Percentiles rank a stretch among this genome's conserved stretches.
These are phyloP conservation scores for Anastrepha obliqua DNA, from an alignment of 1,140 invertebrate species.

Conservation along the genomic window DNA sequence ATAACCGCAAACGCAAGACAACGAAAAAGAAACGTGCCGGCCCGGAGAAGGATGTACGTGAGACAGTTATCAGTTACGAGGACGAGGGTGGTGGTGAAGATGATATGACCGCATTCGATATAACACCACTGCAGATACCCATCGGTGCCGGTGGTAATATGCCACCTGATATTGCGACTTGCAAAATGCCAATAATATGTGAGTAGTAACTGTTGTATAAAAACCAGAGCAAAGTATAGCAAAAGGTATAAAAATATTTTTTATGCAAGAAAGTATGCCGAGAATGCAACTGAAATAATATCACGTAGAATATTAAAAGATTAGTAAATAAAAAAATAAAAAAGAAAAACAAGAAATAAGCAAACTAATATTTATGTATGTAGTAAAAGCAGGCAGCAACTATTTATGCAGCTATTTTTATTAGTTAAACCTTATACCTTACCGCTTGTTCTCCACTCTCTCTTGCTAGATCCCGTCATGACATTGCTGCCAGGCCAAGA, in stretches of 20 bases:
- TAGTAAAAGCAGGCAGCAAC: background rate
- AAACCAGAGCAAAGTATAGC: background rate
- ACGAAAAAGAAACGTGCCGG: conserved; percentile 95
- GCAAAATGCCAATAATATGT: conserved; percentile 85
- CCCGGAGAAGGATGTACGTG: conserved; percentile 97
- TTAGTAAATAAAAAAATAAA: background rate
- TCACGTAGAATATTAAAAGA: conserved; percentile 57
- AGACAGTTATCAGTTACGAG: conserved; percentile 99
- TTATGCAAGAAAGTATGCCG: background rate
- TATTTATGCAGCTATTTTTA: background rate
- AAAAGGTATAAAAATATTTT: background rate
- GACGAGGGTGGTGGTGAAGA: conserved; percentile 98
- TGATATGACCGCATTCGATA: conserved; percentile 98
- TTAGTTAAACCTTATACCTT: background rate
- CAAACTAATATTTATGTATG: background rate
- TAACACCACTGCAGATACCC: conserved; percentile 96
- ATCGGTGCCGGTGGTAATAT: conserved; percentile 87
- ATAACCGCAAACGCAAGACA: conserved; percentile 90
- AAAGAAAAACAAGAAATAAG: background rate
- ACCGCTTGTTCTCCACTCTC: conserved; percentile 68
- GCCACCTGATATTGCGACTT: conserved; percentile 84
- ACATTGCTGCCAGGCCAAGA: conserved; percentile 79
- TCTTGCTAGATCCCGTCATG: conserved; percentile 79
- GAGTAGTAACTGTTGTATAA: conserved; percentile 75
- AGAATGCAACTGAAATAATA: background rate